Evolutionary conservation across 2,797 vertebrate genomes (phyloP).

Genomic region (Columba guinea): DNA sequence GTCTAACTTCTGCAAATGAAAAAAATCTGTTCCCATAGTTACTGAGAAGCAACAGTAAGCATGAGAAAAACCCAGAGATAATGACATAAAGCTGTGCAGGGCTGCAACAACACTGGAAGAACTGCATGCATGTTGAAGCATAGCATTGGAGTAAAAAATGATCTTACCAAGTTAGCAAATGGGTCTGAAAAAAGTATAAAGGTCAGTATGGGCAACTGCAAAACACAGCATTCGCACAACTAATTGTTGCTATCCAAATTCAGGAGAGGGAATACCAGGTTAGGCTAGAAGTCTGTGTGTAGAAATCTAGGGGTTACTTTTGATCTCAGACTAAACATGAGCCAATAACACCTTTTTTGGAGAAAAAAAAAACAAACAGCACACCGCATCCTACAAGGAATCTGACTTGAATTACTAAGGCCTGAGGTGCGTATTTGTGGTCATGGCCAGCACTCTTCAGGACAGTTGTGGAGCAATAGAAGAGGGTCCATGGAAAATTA

Average conservation of each 20-base stretch:
- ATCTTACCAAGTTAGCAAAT: neutral
- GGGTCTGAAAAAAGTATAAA: neutral
- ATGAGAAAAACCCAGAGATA: neutral
- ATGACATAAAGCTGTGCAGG: neutral
- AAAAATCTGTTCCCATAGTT: constrained; percentile 37
- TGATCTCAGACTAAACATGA: neutral
- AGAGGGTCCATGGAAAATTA: neutral
- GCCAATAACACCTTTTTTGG: neutral
- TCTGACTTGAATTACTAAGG: neutral
- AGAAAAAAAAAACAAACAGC: neutral
- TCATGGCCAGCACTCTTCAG: neutral
- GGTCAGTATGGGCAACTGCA: neutral
- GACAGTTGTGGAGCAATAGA: neutral
- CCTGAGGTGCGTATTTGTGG: neutral
- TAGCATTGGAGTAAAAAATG: neutral
- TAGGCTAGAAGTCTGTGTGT: neutral
- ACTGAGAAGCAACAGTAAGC: neutral
- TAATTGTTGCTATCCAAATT: neutral
- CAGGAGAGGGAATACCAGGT: neutral
- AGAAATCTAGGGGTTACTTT: neutral
- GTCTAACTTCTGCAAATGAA: neutral
- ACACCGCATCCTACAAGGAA: neutral
- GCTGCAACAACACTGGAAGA: neutral
- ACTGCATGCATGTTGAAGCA: neutral
- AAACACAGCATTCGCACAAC: neutral